Conservation (phyloP, 2,888 invertebrate species). For the Brachypalpus laphriformis region DNA sequence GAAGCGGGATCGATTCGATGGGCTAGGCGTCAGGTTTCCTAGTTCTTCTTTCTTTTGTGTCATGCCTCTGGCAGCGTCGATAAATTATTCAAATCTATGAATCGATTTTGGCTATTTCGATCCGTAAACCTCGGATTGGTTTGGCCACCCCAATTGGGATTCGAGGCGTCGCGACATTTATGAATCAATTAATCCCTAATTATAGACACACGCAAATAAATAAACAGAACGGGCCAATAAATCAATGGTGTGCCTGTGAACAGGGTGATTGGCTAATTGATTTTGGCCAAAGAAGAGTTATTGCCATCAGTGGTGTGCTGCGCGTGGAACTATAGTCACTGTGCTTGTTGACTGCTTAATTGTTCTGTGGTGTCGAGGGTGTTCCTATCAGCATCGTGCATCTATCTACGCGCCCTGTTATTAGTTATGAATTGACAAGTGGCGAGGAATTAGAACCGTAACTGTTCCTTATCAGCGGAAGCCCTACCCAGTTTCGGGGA, state of each 20-base stretch:
- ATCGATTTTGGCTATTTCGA: conserved; percentile 57
- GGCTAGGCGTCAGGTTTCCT: conserved; percentile 35
- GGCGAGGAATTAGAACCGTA: conserved; percentile 32
- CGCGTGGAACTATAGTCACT: neutral
- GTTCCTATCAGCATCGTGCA: conserved; percentile 31
- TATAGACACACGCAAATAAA: conserved; percentile 73
- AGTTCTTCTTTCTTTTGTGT: conserved; percentile 16
- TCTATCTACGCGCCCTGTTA: conserved; percentile 5
- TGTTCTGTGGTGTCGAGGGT: conserved; percentile 39
- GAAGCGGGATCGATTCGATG: conserved; percentile 56
- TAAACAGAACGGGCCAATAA: conserved; percentile 63
- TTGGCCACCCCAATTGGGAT: conserved; percentile 62
- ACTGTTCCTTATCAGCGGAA: conserved; percentile 57
- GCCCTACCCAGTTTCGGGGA: conserved; percentile 52
- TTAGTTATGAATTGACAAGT: conserved; percentile 57
- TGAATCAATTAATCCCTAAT: conserved; percentile 73
- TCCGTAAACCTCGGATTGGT: conserved; percentile 26
- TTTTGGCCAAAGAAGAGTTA: conserved; percentile 59
- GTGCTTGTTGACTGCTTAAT: conserved; percentile 29
- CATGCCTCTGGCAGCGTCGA: conserved; percentile 25
- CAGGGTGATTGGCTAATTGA: conserved; percentile 68
- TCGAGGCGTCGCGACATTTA: conserved; percentile 62
- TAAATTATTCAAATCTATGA: conserved; percentile 63
- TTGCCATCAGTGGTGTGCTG: conserved; percentile 14
- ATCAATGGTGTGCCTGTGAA: conserved; percentile 48